Conservation (phyloP, 2,888 invertebrate species). For the Drosophila buzzatii region DNA sequence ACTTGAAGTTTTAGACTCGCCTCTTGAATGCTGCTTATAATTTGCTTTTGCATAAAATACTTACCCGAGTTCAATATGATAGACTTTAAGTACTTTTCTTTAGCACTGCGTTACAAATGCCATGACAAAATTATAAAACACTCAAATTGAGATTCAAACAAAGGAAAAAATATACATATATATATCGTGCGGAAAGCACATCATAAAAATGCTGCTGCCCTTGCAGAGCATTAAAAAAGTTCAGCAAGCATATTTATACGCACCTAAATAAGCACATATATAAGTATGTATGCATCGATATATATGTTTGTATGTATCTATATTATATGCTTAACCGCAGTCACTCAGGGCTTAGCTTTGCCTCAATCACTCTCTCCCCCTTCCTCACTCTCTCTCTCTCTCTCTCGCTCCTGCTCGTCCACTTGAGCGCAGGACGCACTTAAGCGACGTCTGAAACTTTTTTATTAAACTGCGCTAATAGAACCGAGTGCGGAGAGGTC, state of each 20-base stretch:
- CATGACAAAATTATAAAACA: background rate
- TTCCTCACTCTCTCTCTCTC: background rate
- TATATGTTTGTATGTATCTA: conserved; percentile 21
- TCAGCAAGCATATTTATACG: conserved; percentile 57
- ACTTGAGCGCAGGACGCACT: conserved; percentile 49
- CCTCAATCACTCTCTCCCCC: background rate
- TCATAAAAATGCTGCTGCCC: conserved; percentile 57
- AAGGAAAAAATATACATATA: background rate
- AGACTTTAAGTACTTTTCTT: background rate
- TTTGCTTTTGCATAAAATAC: too few species aligned
- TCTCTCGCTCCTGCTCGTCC: conserved; percentile 2
- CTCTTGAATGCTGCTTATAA: background rate
- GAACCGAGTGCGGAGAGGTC: conserved; percentile 51
- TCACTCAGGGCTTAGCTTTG: conserved; percentile 13
- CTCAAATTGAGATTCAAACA: background rate
- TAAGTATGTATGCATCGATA: conserved; percentile 17
- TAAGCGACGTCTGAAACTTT: conserved; percentile 74
- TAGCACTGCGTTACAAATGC: background rate
- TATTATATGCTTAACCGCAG: conserved; percentile 61
- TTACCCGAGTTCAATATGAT: background rate
- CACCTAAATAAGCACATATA: conserved; percentile 39
- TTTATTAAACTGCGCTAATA: conserved; percentile 80
- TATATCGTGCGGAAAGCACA: conserved; percentile 46
- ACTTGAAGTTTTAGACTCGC: background rate
- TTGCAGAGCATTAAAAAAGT: conserved; percentile 74